Evolutionary conservation across 2,113 vertebrate genomes (phyloP), one percentile per base, ranked within the genome.

Genomic region (Psettodes erumei): DNA sequence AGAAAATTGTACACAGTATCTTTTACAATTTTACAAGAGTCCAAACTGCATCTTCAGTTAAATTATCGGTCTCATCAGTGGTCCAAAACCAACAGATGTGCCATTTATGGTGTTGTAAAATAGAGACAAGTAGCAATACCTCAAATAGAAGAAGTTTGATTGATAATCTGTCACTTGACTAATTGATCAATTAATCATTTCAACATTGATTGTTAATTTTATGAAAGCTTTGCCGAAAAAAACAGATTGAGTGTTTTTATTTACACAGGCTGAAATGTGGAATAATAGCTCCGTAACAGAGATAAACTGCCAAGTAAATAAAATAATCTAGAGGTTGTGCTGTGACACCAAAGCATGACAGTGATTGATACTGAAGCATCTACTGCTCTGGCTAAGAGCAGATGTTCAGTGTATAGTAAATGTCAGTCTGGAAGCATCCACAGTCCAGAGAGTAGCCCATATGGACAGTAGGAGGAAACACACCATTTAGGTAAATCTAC

Each of bases 401-500:
- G 81, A 82, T 83, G 71, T 78, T 77, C 15, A 38, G 15, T 15
- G 30, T 27, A 50, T 6, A 58, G 37, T 63, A 25, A 62, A 48
- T 27, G 6, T 59, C 28, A 55, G 42, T 55, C 33, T 27, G 64
- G 72, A 67, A 75, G 75, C 54, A 48, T 67, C 67, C 27, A 10
- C 19, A 8, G 72, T 71, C 19, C 18, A 53, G 53, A 85, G 66
- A 72, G 79, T 35, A 35, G 86, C 84, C 77, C 89, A 88, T 87
- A 88, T 89, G 89, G 90, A 82, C 30, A 7, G 65, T 19, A 27
- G 67, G 55, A 78, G 75, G 58, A 87, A 86, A 81, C 54, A 6
- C 69, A 83, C 55, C 86, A 89, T 93, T 89, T 87, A 81, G 82
- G 37, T 91, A 89, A 90, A 91, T 91, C 83, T 83, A 76, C 83